These are phyloP conservation scores for Gyps fulvus DNA, from an alignment of 2,113 vertebrate species.

Conservation along the genomic window DNA sequence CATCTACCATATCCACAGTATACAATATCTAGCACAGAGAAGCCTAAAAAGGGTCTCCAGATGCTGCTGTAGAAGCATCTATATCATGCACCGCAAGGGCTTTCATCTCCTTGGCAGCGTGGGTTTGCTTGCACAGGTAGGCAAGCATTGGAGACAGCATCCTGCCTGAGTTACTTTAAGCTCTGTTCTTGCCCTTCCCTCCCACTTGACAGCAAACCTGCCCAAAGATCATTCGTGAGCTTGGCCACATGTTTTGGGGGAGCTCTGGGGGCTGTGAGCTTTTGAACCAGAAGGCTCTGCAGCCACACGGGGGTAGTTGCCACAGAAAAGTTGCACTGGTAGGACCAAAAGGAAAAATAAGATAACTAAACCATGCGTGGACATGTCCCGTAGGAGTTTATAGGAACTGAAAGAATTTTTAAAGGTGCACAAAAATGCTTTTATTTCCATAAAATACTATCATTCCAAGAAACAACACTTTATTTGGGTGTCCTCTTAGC, in stretches of 20 bases:
- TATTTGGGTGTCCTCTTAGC: background rate
- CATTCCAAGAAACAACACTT: background rate
- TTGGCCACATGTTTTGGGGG: background rate
- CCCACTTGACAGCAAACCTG: background rate
- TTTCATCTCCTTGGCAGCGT: background rate
- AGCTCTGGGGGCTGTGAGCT: background rate
- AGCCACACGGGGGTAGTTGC: background rate
- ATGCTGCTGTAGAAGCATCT: background rate
- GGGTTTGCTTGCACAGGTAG: background rate
- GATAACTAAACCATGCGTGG: background rate
- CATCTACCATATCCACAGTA: background rate
- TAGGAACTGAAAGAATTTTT: background rate
- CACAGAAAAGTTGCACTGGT: background rate
- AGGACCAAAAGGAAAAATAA: background rate
- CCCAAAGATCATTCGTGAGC: background rate
- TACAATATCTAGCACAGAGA: background rate
- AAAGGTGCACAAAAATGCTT: background rate
- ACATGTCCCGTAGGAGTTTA: background rate
- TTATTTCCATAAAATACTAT: background rate
- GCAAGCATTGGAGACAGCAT: background rate
- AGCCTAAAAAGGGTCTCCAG: background rate
- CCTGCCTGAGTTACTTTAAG: background rate
- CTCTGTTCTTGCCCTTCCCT: fast-evolving
- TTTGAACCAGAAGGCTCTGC: background rate
- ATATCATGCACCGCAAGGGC: background rate